Conservation (phyloP, 2,797 vertebrate genomes). For the Acomys russatus region DNA sequence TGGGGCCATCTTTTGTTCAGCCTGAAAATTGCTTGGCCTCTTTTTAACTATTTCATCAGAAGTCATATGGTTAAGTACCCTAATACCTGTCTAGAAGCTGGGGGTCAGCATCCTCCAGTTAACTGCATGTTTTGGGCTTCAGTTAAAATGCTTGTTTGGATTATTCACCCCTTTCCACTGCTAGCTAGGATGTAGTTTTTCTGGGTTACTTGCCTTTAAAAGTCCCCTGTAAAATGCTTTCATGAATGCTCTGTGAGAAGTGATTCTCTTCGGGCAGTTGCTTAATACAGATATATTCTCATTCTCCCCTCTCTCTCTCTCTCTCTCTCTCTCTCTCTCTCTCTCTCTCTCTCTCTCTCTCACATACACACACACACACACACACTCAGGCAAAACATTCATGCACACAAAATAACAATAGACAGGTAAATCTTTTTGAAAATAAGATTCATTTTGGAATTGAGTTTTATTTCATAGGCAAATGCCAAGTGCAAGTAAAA, state of each 20-base stretch:
- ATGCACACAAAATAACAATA: too few relatives aligned
- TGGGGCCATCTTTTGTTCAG: neutral
- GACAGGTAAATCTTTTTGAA: too few relatives aligned
- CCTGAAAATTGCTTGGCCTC: too few relatives aligned
- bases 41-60: neutral
- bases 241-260: neutral
- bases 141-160: neutral
- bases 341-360: too few relatives aligned
- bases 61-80: neutral
- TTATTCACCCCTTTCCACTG: neutral
- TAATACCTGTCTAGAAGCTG: neutral
- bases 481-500: too few relatives aligned
- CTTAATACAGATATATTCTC: neutral
- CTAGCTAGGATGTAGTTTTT: neutral
- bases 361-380: too few relatives aligned
- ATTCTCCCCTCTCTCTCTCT: too few relatives aligned
- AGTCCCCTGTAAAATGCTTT: neutral
- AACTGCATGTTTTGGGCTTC: neutral
- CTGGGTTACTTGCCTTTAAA: neutral
- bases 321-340: too few relatives aligned
- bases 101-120: neutral
- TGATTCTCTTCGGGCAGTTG: neutral
- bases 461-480: too few relatives aligned
- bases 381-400: too few relatives aligned
- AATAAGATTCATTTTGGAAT: too few relatives aligned